phyloP scores from a whole-genome alignment of 53 echinoderm and acorn worm genomes.

The Astropecten irregularis region DNA sequence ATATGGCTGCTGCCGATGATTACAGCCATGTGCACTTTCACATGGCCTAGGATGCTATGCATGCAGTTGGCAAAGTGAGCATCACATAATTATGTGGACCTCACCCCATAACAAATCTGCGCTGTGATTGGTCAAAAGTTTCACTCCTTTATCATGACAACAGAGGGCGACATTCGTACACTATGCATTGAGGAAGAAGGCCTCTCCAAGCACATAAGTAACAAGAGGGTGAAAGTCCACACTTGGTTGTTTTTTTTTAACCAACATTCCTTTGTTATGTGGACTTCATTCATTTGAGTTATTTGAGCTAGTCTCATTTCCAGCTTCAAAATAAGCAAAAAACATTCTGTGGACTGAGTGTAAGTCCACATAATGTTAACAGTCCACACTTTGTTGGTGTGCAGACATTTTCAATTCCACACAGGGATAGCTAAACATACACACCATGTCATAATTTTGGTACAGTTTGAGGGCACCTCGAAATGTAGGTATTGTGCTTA shows the following conservation, averaged over 20 bases:
- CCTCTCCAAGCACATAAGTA: no score
- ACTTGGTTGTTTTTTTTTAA: neutral
- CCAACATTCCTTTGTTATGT: slow-evolving; percentile 1
- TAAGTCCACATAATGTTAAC: neutral
- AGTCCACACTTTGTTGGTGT: slow-evolving; percentile 19
- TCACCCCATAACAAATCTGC: neutral
- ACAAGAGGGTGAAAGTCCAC: neutral
- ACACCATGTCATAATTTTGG: no score
- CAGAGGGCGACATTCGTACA: neutral
- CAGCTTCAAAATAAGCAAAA: neutral
- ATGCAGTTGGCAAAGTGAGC: neutral
- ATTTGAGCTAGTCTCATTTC: neutral
- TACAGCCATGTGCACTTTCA: no score
- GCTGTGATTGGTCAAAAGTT: slow-evolving; percentile 15
- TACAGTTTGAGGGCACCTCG: no score
- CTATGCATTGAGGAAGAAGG: neutral
- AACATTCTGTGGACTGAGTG: slow-evolving; percentile 9
- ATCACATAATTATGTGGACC: neutral
- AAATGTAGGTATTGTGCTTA: no score
- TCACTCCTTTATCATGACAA: neutral
- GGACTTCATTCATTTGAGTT: neutral
- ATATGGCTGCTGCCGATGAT: no score
- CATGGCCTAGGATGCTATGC: no score
- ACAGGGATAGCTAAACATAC: neutral
- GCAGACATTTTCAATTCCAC: slow-evolving; percentile 9